Evolutionary conservation across 1,140 invertebrate species (phyloP), one percentile per base, ranked within the genome.

Genomic region (Bombus confusus): DNA sequence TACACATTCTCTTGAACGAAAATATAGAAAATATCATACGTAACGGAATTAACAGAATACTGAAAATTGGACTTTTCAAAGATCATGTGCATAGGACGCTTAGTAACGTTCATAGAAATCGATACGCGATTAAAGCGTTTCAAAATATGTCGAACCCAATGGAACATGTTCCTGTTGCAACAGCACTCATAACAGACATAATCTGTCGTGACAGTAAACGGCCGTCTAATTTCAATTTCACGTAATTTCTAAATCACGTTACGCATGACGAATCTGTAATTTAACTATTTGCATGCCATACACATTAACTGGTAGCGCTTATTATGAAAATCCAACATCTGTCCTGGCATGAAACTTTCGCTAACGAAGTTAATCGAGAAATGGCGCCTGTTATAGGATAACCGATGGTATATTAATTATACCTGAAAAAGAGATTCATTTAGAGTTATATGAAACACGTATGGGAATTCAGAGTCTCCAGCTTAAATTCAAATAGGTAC

Each of bases 321-420:
- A 72, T 83, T 89, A 86, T 86, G 83, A 86, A 86, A 88, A 86
- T 78, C 62, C 62, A 88, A 62, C 75, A 72, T 79, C 83, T 88
- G 69, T 79, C 31, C 10, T 41, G 64, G 52, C 57, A 79, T 64
- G 47, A 69, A 88, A 81, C 73, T 74, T 87, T 68, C 59, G 39
- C 74, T 86, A 86, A 88, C 83, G 43, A 88, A 89, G 71, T 71
- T 88, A 82, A 88, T 81, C 41, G 22, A 59, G 31, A 52, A 25
- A 18, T 69, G 12, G 1, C 22, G 37, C 62, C 41, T 43, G 47
- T 59, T 82, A 18, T 22, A 74, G 34, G 37, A 71, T 15, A n/a
- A 28, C n/a, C 25, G 9, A 31, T 59, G 47, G 9, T 41, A 31
- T 25, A 37, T 71, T 80, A 62, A 73, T 85, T 47, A 73, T 34